These are phyloP conservation scores for Danio kyathit DNA, from an alignment of 2,797 vertebrate genomes.

Conservation along the genomic window DNA sequence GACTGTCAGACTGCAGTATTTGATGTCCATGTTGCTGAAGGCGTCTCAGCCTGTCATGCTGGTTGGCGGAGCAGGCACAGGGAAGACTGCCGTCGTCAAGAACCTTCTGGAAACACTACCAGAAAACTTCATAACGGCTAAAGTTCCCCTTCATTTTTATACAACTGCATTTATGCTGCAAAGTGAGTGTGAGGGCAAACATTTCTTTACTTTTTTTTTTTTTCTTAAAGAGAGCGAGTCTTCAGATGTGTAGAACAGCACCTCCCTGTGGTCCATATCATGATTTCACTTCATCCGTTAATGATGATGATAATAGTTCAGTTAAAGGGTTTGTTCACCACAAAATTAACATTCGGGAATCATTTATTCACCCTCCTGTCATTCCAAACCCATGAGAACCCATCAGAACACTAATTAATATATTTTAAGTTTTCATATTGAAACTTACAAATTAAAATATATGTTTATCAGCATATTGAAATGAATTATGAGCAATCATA, in stretches of 20 bases:
- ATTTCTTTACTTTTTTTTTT: conserved; percentile 49
- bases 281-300: background rate
- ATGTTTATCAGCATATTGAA: no score
- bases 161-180: conserved; percentile 81
- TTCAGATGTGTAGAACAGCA: conserved; percentile 39
- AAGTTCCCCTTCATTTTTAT: conserved; percentile 83
- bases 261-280: conserved; percentile 36
- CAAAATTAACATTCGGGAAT: no score
- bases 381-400: no score
- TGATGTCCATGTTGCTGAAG: conserved; percentile 81
- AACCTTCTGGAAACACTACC: conserved; percentile 77
- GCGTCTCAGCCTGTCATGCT: conserved; percentile 83
- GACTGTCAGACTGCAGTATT: conserved; percentile 79
- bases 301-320: background rate
- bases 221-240: background rate
- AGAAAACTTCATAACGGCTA: conserved; percentile 77
- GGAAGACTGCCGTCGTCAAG: conserved; percentile 80
- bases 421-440: no score
- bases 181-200: conserved; percentile 70
- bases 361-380: no score
- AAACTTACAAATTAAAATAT: no score
- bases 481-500: no score
- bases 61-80: conserved; percentile 82
- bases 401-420: no score
- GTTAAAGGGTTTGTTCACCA: background rate